These are phyloP conservation scores for Rhinolophus sinicus DNA, from an alignment of 2,113 vertebrate genomes.

Conservation along the genomic window DNA sequence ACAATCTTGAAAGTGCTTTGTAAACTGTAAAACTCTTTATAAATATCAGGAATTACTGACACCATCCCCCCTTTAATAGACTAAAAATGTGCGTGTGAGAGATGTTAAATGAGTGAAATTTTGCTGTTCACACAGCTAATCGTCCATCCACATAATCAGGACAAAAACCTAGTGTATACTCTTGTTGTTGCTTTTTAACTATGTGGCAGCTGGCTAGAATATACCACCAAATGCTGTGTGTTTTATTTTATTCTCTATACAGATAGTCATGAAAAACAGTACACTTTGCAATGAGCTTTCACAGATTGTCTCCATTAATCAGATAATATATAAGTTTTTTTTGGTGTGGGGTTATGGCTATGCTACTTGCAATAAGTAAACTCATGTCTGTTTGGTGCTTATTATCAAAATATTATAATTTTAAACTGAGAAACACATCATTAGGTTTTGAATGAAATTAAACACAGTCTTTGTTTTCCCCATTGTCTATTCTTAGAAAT, in stretches of 20 bases:
- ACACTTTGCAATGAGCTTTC: background rate
- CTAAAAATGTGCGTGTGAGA: background rate
- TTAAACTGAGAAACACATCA: background rate
- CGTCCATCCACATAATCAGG: background rate
- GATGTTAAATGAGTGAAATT: background rate
- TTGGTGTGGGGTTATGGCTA: background rate
- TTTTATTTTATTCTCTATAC: background rate
- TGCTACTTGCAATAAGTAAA: conserved; percentile 10
- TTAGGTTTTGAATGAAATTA: conserved; percentile 10
- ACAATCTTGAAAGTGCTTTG: background rate
- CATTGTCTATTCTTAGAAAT: background rate
- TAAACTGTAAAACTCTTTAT: background rate
- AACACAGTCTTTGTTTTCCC: background rate
- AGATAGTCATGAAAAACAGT: background rate
- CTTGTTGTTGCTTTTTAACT: background rate
- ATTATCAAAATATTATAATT: conserved; percentile 22
- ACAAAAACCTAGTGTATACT: background rate
- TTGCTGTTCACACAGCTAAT: background rate
- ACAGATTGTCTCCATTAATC: background rate
- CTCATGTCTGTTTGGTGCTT: background rate
- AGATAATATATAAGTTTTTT: background rate
- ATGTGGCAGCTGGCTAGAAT: background rate
- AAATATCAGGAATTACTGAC: background rate
- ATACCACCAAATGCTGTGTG: background rate
- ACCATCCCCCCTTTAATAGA: background rate